These are phyloP conservation scores for Hyperopisus bebe DNA, from an alignment of 2,113 vertebrate species.

Conservation along the genomic window DNA sequence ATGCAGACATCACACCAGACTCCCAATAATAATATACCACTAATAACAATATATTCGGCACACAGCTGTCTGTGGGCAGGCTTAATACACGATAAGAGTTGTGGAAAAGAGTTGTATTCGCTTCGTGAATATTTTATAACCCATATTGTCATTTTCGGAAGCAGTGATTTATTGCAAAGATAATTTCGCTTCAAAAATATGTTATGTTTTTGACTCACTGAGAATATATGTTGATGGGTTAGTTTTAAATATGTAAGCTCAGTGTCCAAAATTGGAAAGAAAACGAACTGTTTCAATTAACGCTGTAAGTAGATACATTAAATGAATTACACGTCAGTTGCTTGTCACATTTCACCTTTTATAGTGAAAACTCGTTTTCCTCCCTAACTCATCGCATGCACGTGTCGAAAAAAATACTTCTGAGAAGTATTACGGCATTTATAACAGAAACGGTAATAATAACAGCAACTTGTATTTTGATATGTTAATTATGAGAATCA, in stretches of 20 bases:
- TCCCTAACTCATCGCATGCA: background rate
- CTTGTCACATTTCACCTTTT: background rate
- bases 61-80: conserved; percentile 39
- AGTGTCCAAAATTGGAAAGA: background rate
- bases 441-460: background rate
- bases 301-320: background rate
- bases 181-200: background rate
- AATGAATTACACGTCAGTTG: background rate
- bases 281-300: background rate
- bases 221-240: background rate
- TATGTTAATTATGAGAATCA: background rate
- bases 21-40: background rate
- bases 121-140: background rate
- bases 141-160: background rate
- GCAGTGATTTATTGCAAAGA: background rate
- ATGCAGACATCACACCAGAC: background rate
- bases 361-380: background rate
- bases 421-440: background rate
- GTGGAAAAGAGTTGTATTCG: background rate
- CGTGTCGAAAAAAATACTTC: background rate
- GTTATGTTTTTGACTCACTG: background rate
- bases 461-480: background rate
- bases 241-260: background rate
- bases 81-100: background rate
- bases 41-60: conserved; percentile 50